Conservation (phyloP, 2,113 vertebrate genomes). For the Salminus brasiliensis region DNA sequence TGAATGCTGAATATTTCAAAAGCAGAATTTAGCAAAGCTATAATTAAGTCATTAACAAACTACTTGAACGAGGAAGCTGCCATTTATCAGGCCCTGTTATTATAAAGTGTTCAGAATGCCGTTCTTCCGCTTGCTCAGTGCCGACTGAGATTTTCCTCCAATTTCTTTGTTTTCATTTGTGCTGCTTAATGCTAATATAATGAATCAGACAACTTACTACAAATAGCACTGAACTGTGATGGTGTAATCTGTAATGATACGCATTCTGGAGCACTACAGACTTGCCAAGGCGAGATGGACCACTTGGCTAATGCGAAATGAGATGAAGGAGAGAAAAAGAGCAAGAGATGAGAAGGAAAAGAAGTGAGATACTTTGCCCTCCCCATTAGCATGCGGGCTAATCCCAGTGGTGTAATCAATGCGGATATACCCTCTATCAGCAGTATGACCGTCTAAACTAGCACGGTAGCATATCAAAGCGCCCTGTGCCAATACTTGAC, state of each 20-base stretch:
- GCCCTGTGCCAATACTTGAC: constrained; percentile 59
- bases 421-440: constrained; percentile 73
- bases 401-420: constrained; percentile 77
- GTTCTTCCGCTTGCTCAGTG: neutral
- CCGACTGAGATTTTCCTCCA: no score
- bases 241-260: neutral
- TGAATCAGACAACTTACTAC: neutral
- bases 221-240: neutral
- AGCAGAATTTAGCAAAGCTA: neutral
- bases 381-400: constrained; percentile 71
- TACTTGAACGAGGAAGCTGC: neutral
- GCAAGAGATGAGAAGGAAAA: neutral
- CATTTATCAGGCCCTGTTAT: neutral
- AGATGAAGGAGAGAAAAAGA: neutral
- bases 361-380: constrained; percentile 22
- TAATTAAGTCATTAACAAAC: neutral
- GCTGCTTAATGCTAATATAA: neutral
- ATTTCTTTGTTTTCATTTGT: neutral
- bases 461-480: constrained; percentile 68
- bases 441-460: constrained; percentile 68
- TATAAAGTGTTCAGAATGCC: neutral
- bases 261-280: neutral
- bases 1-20: no score
- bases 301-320: neutral
- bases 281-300: neutral